Percentiles rank a stretch among this genome's conserved stretches.
phyloP scores from a whole-genome alignment of 2,888 invertebrate genomes.

The Capitulum mitella region DNA sequence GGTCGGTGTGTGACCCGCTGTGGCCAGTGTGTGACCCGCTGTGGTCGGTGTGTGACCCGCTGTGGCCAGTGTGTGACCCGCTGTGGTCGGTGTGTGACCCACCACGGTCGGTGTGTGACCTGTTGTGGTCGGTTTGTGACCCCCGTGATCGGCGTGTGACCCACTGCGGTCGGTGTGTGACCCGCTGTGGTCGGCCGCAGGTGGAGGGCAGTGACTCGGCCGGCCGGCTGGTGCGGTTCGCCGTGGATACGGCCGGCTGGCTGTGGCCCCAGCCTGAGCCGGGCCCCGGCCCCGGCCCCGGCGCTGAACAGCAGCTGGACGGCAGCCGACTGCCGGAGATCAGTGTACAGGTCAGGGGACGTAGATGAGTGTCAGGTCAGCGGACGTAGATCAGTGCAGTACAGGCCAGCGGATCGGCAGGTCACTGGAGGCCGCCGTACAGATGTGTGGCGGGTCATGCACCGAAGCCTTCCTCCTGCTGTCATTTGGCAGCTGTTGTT shows the following conservation, averaged over 20 bases:
- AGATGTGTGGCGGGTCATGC: too few species aligned
- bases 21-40: background rate
- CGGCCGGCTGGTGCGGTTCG: background rate
- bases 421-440: too few species aligned
- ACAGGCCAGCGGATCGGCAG: too few species aligned
- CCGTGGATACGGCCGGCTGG: background rate
- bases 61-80: background rate
- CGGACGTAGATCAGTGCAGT: too few species aligned
- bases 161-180: background rate
- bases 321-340: background rate
- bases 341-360: background rate
- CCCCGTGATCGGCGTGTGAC: background rate
- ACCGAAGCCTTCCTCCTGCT: too few species aligned
- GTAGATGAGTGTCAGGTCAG: too few species aligned
- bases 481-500: too few species aligned
- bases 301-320: background rate
- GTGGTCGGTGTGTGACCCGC: background rate
- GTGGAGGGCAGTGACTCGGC: constrained; percentile 1
- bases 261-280: background rate
- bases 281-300: background rate
- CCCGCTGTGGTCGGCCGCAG: background rate
- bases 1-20: background rate
- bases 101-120: background rate
- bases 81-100: background rate
- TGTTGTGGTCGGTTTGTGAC: background rate